Conservation (phyloP, 2,797 vertebrate species). For the Phoeniculus purpureus region DNA sequence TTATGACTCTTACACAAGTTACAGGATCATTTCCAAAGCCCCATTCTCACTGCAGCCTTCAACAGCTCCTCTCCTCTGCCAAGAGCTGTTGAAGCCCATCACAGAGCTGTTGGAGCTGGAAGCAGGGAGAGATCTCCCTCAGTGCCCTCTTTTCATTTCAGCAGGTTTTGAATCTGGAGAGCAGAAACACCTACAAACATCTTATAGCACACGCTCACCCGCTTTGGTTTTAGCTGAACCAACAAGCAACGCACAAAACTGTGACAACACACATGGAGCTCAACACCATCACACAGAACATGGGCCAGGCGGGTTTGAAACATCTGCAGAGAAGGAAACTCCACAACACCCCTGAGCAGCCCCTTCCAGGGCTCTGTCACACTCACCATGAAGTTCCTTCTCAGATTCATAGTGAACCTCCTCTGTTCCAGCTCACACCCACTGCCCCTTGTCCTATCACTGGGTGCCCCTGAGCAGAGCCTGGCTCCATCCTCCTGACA, state of each 20-base stretch:
- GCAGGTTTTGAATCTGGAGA: neutral
- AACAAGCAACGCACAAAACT: neutral
- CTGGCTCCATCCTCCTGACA: no score
- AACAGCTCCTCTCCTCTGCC: neutral
- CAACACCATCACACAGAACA: neutral
- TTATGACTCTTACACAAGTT: neutral
- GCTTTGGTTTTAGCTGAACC: accelerated
- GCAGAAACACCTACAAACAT: neutral
- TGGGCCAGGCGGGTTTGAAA: no score
- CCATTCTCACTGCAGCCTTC: neutral
- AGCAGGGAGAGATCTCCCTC: neutral
- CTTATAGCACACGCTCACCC: neutral
- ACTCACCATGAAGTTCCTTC: no score
- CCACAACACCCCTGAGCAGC: no score
- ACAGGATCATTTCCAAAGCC: neutral
- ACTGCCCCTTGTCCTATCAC: no score
- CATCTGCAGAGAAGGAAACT: no score
- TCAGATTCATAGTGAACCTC: no score
- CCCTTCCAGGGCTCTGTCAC: no score
- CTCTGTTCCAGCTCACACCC: no score
- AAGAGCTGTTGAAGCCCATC: neutral
- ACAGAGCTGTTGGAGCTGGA: accelerated
- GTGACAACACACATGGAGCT: neutral
- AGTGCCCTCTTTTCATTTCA: neutral
- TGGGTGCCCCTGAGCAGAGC: no score